Evolutionary conservation across 2,888 invertebrate species (phyloP).

Genomic region (Spicauda simplicius): DNA sequence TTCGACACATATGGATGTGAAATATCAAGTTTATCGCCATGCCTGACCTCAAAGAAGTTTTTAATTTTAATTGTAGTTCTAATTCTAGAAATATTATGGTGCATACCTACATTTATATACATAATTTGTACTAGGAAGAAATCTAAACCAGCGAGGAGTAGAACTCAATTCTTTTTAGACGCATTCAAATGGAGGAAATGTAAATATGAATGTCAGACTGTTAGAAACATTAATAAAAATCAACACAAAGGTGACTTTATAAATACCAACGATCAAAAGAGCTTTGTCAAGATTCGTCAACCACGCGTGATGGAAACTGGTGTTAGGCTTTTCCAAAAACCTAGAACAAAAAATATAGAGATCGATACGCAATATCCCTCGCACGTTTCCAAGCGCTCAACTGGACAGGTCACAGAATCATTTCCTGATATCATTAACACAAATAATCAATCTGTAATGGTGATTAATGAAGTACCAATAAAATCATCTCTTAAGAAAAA

Average conservation of each 20-base stretch:
- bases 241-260: background rate
- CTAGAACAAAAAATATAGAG: conserved; percentile 40
- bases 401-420: conserved; percentile 21
- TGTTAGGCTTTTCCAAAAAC: conserved; percentile 42
- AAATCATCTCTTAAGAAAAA: conserved; percentile 25
- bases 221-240: conserved; percentile 10
- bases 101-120: conserved; percentile 53
- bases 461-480: conserved; percentile 15
- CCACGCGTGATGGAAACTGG: conserved; percentile 23
- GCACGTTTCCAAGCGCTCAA: conserved; percentile 31
- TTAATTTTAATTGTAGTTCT: conserved; percentile 58
- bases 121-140: conserved; percentile 43
- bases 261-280: background rate
- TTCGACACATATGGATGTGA: conserved; percentile 34
- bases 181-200: conserved; percentile 6
- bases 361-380: conserved; percentile 41
- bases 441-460: conserved; percentile 20
- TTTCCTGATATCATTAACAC: conserved; percentile 3
- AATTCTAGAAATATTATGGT: conserved; percentile 67
- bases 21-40: conserved; percentile 43
- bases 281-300: background rate
- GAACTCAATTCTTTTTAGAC: conserved; percentile 19
- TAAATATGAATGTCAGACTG: conserved; percentile 12
- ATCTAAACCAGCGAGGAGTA: background rate
- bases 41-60: conserved; percentile 55